Conservation (phyloP, 2,113 vertebrate genomes). For the Pollimyrus isidori region DNA sequence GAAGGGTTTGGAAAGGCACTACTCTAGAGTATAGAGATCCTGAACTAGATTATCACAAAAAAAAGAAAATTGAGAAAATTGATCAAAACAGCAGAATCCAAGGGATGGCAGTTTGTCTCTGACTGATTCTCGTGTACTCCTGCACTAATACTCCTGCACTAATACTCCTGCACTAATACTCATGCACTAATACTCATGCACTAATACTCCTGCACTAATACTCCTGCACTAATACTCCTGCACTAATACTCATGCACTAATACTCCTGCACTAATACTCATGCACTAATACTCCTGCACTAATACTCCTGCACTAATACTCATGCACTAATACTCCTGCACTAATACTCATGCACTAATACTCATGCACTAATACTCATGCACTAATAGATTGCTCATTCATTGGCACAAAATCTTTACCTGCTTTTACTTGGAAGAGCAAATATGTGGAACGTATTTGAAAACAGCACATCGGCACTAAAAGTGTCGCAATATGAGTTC, state of each 20-base stretch:
- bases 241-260: too few relatives aligned
- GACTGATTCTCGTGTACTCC: background rate
- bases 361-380: background rate
- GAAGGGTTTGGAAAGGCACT: background rate
- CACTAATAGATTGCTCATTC: background rate
- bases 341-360: too few relatives aligned
- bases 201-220: too few relatives aligned
- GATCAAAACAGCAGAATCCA: background rate
- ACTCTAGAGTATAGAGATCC: background rate
- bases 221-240: too few relatives aligned
- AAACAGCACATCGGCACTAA: background rate
- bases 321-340: background rate
- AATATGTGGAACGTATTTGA: background rate
- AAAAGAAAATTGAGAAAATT: background rate
- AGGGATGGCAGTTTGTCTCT: background rate
- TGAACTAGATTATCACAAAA: background rate
- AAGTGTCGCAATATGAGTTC: background rate
- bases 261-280: background rate
- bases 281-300: background rate
- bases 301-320: background rate
- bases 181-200: too few relatives aligned
- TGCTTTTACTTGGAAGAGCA: background rate
- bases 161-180: too few relatives aligned
- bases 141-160: background rate
- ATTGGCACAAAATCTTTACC: background rate